Conservation (phyloP, 2,888 invertebrate species). For the Dascillus cervinus region DNA sequence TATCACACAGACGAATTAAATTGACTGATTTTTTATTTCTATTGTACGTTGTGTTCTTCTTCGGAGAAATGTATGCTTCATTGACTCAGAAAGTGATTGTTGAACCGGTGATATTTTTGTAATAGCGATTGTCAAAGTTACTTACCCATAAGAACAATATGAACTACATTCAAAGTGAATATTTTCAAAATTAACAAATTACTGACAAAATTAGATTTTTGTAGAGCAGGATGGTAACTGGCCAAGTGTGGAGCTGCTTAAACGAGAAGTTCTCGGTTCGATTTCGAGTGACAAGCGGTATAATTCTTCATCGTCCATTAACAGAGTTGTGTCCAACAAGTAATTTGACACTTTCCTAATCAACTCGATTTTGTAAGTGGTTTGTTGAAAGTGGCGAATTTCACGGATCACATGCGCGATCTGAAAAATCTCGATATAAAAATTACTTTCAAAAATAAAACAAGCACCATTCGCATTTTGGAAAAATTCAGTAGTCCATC, state of each 20-base stretch:
- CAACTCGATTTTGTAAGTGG: slow-evolving; percentile 83
- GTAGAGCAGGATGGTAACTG: too few relatives aligned
- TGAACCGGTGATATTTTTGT: too few relatives aligned
- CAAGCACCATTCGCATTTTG: slow-evolving; percentile 85
- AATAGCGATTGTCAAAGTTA: slow-evolving; percentile 6
- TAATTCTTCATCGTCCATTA: slow-evolving; percentile 72
- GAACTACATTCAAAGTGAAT: background rate
- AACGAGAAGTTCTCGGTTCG: slow-evolving; percentile 67
- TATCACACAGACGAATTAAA: too few relatives aligned
- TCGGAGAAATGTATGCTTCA: too few relatives aligned
- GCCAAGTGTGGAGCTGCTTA: slow-evolving; percentile 41
- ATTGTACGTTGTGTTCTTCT: too few relatives aligned
- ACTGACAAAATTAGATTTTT: too few relatives aligned
- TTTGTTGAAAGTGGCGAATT: slow-evolving; percentile 85
- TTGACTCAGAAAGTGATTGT: too few relatives aligned
- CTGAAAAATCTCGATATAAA: slow-evolving; percentile 45
- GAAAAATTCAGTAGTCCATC: slow-evolving; percentile 86
- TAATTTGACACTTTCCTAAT: slow-evolving; percentile 74
- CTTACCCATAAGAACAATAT: slow-evolving; percentile 3
- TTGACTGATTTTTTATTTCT: too few relatives aligned
- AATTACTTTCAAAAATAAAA: slow-evolving; percentile 4
- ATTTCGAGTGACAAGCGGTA: slow-evolving; percentile 76
- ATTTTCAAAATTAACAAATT: slow-evolving; percentile 1
- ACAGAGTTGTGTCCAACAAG: slow-evolving; percentile 67
- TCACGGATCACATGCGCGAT: slow-evolving; percentile 89